These are phyloP conservation scores for Macrotus californicus DNA, from an alignment of 2,113 vertebrate species.

Conservation along the genomic window DNA sequence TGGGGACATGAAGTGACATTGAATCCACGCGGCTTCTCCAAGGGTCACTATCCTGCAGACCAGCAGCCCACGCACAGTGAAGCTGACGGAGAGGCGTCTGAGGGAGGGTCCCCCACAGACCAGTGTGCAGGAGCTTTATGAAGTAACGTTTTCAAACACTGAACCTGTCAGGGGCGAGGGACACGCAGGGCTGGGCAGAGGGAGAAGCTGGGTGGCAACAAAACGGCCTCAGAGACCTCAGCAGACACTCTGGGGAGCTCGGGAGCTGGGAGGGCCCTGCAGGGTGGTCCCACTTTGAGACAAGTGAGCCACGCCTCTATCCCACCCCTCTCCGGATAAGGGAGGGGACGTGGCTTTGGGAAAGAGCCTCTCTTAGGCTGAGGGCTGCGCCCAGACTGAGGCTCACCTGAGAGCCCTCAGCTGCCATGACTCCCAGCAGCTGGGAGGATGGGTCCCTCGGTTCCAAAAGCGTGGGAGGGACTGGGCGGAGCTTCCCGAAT, in stretches of 20 bases:
- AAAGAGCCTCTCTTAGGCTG: background rate
- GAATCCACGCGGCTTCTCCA: background rate
- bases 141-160: background rate
- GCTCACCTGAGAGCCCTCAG: background rate
- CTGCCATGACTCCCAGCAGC: background rate
- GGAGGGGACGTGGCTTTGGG: background rate
- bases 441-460: background rate
- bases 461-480: no score
- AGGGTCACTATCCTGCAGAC: background rate
- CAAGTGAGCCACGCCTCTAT: background rate
- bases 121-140: fast-evolving
- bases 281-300: background rate
- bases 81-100: background rate
- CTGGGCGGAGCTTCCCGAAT: background rate
- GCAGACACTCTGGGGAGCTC: background rate
- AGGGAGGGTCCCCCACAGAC: no score
- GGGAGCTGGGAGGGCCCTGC: background rate
- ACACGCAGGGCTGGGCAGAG: background rate
- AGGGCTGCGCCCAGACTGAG: background rate
- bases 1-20: fast-evolving
- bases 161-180: background rate
- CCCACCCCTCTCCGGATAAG: background rate
- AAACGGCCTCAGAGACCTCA: background rate
- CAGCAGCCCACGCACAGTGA: background rate
- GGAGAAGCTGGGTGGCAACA: background rate